Evolutionary conservation across 2,888 invertebrate species (phyloP).

Genomic region (Xanthorhoe designata): DNA sequence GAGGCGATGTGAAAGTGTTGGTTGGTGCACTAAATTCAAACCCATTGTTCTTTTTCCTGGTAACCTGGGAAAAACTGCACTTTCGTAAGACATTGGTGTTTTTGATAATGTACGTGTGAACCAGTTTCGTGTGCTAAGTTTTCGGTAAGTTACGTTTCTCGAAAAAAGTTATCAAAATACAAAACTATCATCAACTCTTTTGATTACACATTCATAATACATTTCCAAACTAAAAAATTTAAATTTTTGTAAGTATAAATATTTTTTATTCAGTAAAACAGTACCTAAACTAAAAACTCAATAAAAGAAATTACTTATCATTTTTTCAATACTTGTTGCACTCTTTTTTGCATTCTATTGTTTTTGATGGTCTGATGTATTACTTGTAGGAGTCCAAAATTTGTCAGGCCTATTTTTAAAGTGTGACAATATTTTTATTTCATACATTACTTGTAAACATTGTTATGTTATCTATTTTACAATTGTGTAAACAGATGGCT

Average conservation of each 20-base stretch:
- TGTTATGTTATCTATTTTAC: neutral
- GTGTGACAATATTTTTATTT: neutral
- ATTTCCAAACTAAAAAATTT: neutral
- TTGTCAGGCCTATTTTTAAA: neutral
- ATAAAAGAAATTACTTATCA: too few relatives aligned
- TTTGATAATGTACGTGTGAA: constrained; percentile 58
- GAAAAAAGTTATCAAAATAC: constrained; percentile 7
- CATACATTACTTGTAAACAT: neutral
- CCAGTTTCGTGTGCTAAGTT: constrained; percentile 30
- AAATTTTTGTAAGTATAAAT: neutral
- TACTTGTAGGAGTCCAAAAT: too few relatives aligned
- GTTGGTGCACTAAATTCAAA: constrained; percentile 82
- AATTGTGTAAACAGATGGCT: neutral
- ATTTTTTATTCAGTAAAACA: too few relatives aligned
- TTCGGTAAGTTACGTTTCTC: constrained; percentile 51
- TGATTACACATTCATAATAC: neutral
- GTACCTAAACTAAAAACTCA: too few relatives aligned
- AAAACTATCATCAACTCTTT: constrained; percentile 6
- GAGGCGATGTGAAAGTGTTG: constrained; percentile 80
- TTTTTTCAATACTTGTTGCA: too few relatives aligned
- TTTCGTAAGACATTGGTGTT: constrained; percentile 62
- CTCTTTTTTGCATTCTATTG: too few relatives aligned
- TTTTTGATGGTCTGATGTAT: too few relatives aligned
- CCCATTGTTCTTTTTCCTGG: constrained; percentile 83
- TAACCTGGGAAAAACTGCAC: constrained; percentile 71